Conservation (phyloP, 2,797 vertebrate species). For the Alosa sapidissima region DNA sequence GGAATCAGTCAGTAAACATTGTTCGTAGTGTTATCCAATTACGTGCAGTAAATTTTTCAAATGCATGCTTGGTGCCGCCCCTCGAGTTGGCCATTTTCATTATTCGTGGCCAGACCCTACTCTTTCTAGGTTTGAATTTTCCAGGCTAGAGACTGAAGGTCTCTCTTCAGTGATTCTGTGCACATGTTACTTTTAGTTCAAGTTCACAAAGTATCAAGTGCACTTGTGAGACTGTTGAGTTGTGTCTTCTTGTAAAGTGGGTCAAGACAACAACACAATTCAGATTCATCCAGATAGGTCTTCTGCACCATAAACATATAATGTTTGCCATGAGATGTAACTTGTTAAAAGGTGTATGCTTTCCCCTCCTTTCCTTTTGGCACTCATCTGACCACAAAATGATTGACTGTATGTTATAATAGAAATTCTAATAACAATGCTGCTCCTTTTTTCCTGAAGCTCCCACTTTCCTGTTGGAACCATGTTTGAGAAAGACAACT, state of each 20-base stretch:
- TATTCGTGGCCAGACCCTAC: too few relatives aligned
- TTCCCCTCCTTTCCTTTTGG: background rate
- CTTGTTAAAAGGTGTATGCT: background rate
- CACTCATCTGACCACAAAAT: background rate
- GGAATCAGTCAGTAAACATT: too few relatives aligned
- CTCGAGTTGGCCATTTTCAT: too few relatives aligned
- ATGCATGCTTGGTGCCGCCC: too few relatives aligned
- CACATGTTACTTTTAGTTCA: background rate
- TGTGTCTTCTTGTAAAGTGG: background rate
- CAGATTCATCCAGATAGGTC: constrained; percentile 24
- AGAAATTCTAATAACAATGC: background rate
- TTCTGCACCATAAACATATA: constrained; percentile 3
- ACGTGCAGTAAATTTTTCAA: too few relatives aligned
- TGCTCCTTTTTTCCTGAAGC: background rate
- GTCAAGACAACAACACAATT: background rate
- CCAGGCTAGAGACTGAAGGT: background rate
- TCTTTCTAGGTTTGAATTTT: too few relatives aligned
- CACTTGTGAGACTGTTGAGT: background rate
- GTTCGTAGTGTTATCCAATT: too few relatives aligned
- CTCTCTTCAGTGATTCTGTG: background rate
- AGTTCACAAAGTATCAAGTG: background rate
- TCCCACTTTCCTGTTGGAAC: constrained; percentile 30
- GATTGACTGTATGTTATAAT: background rate
- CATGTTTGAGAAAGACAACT: constrained; percentile 77
- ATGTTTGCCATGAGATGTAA: background rate